Conservation (phyloP, 2,797 vertebrate genomes). For the Tragelaphus oryx region DNA sequence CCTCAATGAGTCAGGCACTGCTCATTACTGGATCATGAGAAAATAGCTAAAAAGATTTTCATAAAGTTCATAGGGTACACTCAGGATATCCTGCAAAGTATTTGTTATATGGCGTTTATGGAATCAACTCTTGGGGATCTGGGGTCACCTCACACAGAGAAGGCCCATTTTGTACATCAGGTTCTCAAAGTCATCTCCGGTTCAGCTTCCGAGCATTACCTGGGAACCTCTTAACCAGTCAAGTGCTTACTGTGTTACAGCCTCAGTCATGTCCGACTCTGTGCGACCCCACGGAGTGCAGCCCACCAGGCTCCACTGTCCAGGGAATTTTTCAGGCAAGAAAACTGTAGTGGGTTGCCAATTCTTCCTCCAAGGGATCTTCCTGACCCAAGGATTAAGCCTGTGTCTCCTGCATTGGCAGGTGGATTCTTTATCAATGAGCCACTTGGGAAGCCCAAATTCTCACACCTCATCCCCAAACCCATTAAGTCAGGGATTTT, state of each 20-base stretch:
- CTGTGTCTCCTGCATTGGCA: neutral
- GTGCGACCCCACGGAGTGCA: rapidly evolving
- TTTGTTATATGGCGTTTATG: neutral
- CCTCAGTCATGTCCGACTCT: neutral
- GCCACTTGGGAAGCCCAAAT: neutral
- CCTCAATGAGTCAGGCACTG: neutral
- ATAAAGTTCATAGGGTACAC: neutral
- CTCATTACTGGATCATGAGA: neutral
- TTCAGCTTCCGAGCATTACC: neutral
- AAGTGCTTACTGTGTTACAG: neutral
- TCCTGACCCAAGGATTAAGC: neutral
- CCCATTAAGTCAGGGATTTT: neutral
- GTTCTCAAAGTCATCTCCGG: neutral
- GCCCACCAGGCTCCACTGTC: neutral
- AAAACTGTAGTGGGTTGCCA: neutral
- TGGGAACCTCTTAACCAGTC: neutral
- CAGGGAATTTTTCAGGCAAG: neutral
- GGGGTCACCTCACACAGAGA: neutral
- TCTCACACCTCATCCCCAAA: neutral
- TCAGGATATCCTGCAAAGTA: neutral
- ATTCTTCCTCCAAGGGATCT: neutral
- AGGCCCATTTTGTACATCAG: neutral
- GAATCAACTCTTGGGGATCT: neutral
- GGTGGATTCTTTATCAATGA: neutral
- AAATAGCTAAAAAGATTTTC: neutral